Conservation (phyloP, 1,140 invertebrate genomes). For the Apis florea region DNA sequence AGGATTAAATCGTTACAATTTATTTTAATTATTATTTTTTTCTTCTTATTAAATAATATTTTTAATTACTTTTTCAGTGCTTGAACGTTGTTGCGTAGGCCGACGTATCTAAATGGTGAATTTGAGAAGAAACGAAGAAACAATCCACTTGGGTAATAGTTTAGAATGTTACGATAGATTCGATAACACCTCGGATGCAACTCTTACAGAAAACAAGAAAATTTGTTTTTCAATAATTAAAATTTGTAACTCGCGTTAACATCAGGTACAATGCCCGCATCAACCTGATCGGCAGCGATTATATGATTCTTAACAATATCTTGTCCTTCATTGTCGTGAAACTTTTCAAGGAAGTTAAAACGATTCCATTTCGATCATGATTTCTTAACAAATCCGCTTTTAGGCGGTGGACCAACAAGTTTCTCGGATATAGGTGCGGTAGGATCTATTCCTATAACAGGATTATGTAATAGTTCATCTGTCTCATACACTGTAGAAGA, state of each 20-base stretch:
- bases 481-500: slow-evolving; percentile 51
- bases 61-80: not conserved
- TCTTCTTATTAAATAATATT: not conserved
- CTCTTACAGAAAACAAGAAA: not conserved
- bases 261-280: slow-evolving; percentile 47
- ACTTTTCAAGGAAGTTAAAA: not conserved
- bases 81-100: not conserved
- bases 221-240: not conserved
- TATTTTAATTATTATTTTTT: not conserved
- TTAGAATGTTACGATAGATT: not conserved
- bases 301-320: too few relatives aligned
- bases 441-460: slow-evolving; percentile 78
- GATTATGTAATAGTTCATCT: slow-evolving; percentile 39
- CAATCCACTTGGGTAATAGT: not conserved
- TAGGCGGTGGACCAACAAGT: slow-evolving; percentile 81
- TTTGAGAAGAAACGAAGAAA: slow-evolving; percentile 5
- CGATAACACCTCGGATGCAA: not conserved
- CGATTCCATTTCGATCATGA: slow-evolving; percentile 71
- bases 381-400: slow-evolving; percentile 81
- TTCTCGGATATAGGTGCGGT: slow-evolving; percentile 78
- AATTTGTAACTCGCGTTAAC: slow-evolving; percentile 1
- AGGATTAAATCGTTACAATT: not conserved
- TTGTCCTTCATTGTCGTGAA: not conserved
- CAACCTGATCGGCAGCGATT: slow-evolving; percentile 14
- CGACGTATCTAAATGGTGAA: not conserved